phyloP scores from a whole-genome alignment of 92 coral and sea anemone species.

The Metridium senile region DNA sequence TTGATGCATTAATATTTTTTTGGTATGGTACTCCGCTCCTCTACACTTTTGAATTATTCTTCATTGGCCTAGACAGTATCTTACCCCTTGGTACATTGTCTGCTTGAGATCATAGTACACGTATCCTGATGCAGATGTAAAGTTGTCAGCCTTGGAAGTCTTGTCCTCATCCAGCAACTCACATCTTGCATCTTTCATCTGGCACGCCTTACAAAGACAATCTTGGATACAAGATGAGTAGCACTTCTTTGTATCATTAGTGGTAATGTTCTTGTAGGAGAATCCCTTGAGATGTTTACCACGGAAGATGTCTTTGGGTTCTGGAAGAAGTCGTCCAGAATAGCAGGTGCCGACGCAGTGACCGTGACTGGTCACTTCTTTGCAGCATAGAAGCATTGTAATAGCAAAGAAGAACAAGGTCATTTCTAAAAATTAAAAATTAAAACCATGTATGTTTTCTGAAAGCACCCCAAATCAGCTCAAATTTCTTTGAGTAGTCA shows the following conservation, averaged over 20 bases:
- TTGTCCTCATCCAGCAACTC: conserved; percentile 50
- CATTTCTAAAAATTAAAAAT: background rate
- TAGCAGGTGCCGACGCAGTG: conserved; percentile 32
- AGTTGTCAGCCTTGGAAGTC: conserved; percentile 28
- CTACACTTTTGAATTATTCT: too few species aligned
- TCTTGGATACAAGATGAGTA: conserved; percentile 34
- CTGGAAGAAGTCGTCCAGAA: conserved; percentile 38
- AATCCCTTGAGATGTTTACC: conserved; percentile 31
- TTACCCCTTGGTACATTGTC: conserved; percentile 15
- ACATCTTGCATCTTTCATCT: conserved; percentile 43
- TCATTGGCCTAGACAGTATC: background rate
- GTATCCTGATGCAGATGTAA: conserved; percentile 20
- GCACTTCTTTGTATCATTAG: conserved; percentile 32
- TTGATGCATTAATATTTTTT: too few species aligned
- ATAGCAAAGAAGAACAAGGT: background rate
- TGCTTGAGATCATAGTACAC: conserved; percentile 26
- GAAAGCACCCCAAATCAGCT: too few species aligned
- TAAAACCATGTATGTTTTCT: too few species aligned
- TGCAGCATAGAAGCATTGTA: background rate
- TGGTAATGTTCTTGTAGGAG: conserved; percentile 45
- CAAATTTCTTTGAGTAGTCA: background rate
- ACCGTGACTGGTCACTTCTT: background rate
- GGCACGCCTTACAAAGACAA: conserved; percentile 54
- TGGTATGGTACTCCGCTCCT: too few species aligned
- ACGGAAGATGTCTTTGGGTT: conserved; percentile 15